Base-by-base conservation (phyloP, 2,888 invertebrate genomes). In the Harmothoe impar region DNA sequence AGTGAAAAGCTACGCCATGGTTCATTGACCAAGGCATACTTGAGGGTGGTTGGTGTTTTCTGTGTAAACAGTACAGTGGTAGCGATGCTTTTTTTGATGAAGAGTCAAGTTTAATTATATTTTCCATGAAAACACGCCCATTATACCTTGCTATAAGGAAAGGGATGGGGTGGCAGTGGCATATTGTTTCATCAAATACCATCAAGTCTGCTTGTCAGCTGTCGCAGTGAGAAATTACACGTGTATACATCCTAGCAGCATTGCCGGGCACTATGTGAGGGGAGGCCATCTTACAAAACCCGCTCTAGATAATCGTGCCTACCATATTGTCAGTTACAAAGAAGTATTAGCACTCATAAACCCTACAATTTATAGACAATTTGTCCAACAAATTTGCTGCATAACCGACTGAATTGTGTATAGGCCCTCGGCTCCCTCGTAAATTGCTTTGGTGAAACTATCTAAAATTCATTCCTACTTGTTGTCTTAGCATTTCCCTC, bases 101-200 rank as follows among this genome's bases (percentile, higher is more conserved):
- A 72, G 72, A 72, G 72, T n/a, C 72, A 72, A 72, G 29, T 72
- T 72, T 7, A 29, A 72, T 72, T 72, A 72, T 72, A 72, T 29
- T 72, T n/a, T 72, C 72, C 25, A 5, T 29, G 29, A 72, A 72
- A 72, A 72, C 72, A 72, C 17, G 12, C 3, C 31, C n/a, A 0
- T 0, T 72, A 7, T 72, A 3, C 25, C 25, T 25, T 3, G 72
- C 72, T 62, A 7, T 62, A 3, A n/a, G 25, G 72, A 25, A 3
- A 25, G 17, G 72, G 29, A 25, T 23, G 3, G 25, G 25, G 5
- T 72, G 72, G 25, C 72, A 29, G 25, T 29, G 72, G 25, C 29
- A 25, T 72, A 72, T 72, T 29, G 31, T 72, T 72, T 72, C 72
- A 72, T 72, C 72, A n/a, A 72, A 72, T 72, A 72, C 20, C 72